Percentiles rank a stretch among this genome's conserved stretches.
Evolutionary conservation across 2,888 invertebrate species (phyloP).

Genomic region (Apotomis capreana): DNA sequence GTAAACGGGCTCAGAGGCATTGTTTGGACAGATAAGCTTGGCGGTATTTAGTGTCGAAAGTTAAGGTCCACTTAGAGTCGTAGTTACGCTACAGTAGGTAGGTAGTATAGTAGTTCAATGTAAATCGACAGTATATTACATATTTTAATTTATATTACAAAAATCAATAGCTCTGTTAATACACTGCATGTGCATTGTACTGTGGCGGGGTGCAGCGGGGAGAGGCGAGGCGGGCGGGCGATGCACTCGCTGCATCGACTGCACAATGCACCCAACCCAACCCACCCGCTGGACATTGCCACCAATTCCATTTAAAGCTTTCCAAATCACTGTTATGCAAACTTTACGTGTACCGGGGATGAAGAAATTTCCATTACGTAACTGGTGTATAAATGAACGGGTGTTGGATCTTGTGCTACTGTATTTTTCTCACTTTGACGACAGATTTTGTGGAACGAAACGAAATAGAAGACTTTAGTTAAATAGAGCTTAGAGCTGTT

Average conservation of each 20-base stretch:
- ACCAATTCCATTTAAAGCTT: constrained; percentile 64
- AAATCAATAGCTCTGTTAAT: constrained; percentile 34
- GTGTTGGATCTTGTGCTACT: not conserved
- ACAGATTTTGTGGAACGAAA: not conserved
- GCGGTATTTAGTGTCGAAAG: no score
- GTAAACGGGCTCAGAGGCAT: no score
- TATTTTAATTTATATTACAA: not conserved
- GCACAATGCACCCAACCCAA: constrained; percentile 55
- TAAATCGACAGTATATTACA: not conserved
- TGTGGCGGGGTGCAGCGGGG: constrained; percentile 46
- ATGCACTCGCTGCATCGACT: constrained; percentile 63
- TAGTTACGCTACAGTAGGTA: no score
- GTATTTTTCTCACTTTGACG: no score
- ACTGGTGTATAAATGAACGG: constrained; percentile 9
- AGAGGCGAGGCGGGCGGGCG: constrained; percentile 50
- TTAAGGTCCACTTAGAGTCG: no score
- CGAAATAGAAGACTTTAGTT: no score
- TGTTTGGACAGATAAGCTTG: no score
- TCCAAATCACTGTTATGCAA: constrained; percentile 54
- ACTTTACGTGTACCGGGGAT: constrained; percentile 29
- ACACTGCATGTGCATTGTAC: constrained; percentile 32
- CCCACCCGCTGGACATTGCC: constrained; percentile 67
- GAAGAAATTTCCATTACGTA: constrained; percentile 27
- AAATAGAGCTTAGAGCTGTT: no score
- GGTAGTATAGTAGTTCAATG: not conserved